These are phyloP conservation scores for Sesia bembeciformis DNA, from an alignment of 2,888 invertebrate species.

Conservation along the genomic window DNA sequence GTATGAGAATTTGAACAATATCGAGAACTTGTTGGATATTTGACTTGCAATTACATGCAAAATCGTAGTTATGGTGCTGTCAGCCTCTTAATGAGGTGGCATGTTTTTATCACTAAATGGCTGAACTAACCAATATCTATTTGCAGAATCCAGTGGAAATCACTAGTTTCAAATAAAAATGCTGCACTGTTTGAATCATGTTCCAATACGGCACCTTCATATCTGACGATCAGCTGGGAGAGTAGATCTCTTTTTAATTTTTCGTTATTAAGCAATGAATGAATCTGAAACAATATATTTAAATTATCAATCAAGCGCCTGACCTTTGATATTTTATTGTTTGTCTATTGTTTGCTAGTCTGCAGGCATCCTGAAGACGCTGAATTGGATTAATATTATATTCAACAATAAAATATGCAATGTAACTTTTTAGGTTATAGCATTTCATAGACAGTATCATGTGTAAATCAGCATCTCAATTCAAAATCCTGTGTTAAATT, in stretches of 20 bases:
- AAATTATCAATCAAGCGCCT: neutral
- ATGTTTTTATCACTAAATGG: neutral
- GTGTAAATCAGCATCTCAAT: too few relatives aligned
- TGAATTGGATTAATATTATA: neutral
- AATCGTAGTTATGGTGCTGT: too few relatives aligned
- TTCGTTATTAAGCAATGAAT: constrained; percentile 54
- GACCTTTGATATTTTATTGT: too few relatives aligned
- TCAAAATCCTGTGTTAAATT: too few relatives aligned
- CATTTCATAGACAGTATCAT: too few relatives aligned
- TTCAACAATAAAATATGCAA: too few relatives aligned
- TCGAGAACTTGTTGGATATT: neutral
- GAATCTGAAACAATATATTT: constrained; percentile 38
- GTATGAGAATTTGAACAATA: too few relatives aligned
- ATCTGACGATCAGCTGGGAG: constrained; percentile 62
- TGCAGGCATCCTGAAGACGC: neutral
- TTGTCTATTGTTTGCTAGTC: too few relatives aligned
- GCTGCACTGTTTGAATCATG: constrained; percentile 66
- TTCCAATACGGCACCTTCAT: constrained; percentile 63
- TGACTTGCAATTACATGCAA: too few relatives aligned
- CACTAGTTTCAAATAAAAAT: constrained; percentile 76
- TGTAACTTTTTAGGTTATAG: too few relatives aligned
- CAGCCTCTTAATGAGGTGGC: neutral
- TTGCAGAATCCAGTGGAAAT: constrained; percentile 77
- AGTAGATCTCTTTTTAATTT: constrained; percentile 57
- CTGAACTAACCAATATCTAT: constrained; percentile 63